Conservation (phyloP, 2,888 invertebrate genomes). For the Melinaea menophilus region DNA sequence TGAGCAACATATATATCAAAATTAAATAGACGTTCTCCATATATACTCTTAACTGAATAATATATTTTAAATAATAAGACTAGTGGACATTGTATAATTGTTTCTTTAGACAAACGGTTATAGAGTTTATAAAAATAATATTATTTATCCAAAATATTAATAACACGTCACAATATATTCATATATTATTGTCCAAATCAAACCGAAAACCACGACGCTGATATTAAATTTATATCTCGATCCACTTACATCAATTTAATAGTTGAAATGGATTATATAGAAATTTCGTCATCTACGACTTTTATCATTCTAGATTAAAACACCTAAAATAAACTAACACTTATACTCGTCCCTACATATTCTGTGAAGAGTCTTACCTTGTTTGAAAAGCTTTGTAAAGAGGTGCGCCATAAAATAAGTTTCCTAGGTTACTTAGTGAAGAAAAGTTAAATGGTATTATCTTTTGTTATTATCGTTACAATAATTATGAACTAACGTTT, state of each 20-base stretch:
- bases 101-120: too few relatives aligned
- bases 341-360: slow-evolving; percentile 3
- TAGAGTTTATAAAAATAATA: slow-evolving; percentile 10
- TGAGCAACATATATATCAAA: too few relatives aligned
- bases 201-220: slow-evolving; percentile 10
- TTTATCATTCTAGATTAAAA: too few relatives aligned
- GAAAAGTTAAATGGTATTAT: not conserved
- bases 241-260: slow-evolving; percentile 18
- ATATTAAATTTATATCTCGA: slow-evolving; percentile 16
- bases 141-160: not conserved
- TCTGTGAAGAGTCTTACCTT: slow-evolving; percentile 7
- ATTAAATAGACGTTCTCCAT: too few relatives aligned
- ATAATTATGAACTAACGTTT: too few relatives aligned
- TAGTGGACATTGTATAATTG: too few relatives aligned
- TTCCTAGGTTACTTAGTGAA: not conserved
- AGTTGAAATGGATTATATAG: slow-evolving; percentile 14
- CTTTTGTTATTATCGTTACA: too few relatives aligned
- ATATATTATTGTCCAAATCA: slow-evolving; percentile 8
- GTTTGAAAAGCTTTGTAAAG: slow-evolving; percentile 5
- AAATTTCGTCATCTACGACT: too few relatives aligned
- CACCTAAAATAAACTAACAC: too few relatives aligned
- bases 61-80: too few relatives aligned
- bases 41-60: too few relatives aligned
- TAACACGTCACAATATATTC: not conserved
- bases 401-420: slow-evolving; percentile 4